Conservation (phyloP, 2,888 invertebrate species). For the Oxycera nigricornis region DNA sequence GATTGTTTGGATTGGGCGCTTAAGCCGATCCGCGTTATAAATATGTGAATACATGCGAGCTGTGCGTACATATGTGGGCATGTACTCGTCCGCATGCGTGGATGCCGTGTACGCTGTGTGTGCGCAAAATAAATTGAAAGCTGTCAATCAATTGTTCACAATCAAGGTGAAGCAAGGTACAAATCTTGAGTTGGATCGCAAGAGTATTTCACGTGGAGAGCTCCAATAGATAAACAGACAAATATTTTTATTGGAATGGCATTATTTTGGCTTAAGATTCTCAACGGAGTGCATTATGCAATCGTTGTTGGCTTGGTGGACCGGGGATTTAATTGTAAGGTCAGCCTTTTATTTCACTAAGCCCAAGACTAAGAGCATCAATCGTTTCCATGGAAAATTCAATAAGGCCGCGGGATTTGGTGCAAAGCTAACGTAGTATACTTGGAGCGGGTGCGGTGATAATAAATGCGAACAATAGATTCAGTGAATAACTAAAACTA, state of each 20-base stretch:
- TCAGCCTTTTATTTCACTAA: not conserved
- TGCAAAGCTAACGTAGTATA: no score
- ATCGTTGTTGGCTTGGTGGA: no score
- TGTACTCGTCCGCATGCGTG: not conserved
- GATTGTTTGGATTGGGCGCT: slow-evolving; percentile 32
- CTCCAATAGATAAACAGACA: not conserved
- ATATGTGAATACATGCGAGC: not conserved
- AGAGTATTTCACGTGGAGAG: not conserved
- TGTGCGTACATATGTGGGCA: not conserved
- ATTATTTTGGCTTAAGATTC: slow-evolving; percentile 4
- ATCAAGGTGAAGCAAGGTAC: slow-evolving; percentile 31
- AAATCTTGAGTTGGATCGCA: slow-evolving; percentile 16
- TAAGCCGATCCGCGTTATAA: slow-evolving; percentile 11
- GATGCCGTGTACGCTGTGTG: not conserved
- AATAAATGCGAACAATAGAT: no score
- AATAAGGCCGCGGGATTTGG: no score
- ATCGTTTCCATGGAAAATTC: not conserved
- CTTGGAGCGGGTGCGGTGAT: no score
- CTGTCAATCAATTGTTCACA: slow-evolving; percentile 29
- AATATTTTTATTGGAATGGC: slow-evolving; percentile 23
- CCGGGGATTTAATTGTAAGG: slow-evolving; percentile 14
- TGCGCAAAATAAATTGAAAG: slow-evolving; percentile 37
- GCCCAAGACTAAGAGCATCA: not conserved
- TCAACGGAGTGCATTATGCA: slow-evolving; percentile 10
- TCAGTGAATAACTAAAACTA: no score